Evolutionary conservation across 2,797 vertebrate species (phyloP).

Genomic region (Sebastes taczanowskii): DNA sequence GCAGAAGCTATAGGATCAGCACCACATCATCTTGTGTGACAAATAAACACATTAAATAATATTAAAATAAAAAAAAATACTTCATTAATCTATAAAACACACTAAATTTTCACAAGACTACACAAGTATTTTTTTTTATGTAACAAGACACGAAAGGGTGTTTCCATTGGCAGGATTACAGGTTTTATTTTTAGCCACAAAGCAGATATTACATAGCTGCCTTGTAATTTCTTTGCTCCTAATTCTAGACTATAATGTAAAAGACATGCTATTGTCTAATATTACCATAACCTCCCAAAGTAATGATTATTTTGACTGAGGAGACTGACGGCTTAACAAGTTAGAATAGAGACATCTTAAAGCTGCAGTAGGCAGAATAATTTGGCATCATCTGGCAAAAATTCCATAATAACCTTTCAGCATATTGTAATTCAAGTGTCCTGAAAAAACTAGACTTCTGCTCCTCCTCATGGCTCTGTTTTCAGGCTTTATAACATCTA

Average conservation of each 20-base stretch:
- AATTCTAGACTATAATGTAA: background rate
- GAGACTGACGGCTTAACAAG: background rate
- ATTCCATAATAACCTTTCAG: no score
- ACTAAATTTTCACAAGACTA: no score
- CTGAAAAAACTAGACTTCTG: no score
- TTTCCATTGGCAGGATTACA: background rate
- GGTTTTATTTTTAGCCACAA: background rate
- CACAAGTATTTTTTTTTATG: background rate
- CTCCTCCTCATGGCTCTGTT: no score
- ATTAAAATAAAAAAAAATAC: background rate
- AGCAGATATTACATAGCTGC: background rate
- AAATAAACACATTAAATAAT: background rate
- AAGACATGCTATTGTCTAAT: conserved; percentile 4
- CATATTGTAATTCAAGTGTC: no score
- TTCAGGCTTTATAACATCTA: no score
- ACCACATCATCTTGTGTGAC: background rate
- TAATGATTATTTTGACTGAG: background rate
- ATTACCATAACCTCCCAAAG: conserved; percentile 1
- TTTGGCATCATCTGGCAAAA: no score
- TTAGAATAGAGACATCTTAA: background rate
- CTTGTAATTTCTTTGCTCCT: conserved; percentile 14
- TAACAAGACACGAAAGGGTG: background rate
- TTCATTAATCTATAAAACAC: background rate
- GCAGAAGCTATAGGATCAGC: background rate
- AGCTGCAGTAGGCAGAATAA: no score